Conservation (phyloP, 1,140 invertebrate species). For the Drosophila repletoides region DNA sequence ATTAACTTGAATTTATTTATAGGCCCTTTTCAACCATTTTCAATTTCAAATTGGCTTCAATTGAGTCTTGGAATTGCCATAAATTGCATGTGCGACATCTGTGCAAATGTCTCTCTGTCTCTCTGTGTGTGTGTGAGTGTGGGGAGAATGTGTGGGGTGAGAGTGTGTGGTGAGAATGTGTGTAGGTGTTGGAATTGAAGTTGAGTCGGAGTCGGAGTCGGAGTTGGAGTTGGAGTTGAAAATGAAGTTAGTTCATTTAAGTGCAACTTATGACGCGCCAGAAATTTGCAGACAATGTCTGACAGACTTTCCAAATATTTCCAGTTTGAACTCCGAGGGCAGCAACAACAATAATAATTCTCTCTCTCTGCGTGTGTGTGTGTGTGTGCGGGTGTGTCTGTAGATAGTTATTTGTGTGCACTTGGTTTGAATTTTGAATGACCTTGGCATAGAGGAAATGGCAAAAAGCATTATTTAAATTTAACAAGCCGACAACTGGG, state of each 20-base stretch:
- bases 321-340: conserved; percentile 37
- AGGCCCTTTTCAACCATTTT: conserved; percentile 33
- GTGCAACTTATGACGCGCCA: conserved; percentile 71
- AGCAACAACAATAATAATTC: conserved; percentile 42
- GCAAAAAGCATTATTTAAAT: conserved; percentile 78
- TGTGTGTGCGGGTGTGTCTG: conserved; percentile 24
- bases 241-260: conserved; percentile 81
- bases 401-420: conserved; percentile 36
- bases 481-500: conserved; percentile 76
- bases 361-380: conserved; percentile 8
- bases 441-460: conserved; percentile 80
- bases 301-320: conserved; percentile 60
- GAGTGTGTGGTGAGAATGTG: neutral
- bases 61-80: conserved; percentile 77
- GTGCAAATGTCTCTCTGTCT: conserved; percentile 43
- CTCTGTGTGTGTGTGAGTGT: conserved; percentile 17
- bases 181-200: conserved; percentile 15
- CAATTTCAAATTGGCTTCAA: conserved; percentile 67
- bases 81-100: conserved; percentile 77
- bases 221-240: conserved; percentile 26
- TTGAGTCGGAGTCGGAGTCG: conserved; percentile 14
- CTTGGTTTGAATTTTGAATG: conserved; percentile 81
- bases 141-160: conserved; percentile 26
- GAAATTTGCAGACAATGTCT: conserved; percentile 74
- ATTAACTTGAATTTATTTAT: conserved; percentile 22